Evolutionary conservation across 1,140 invertebrate species (phyloP), one percentile per base, ranked within the genome.

Genomic region (Patella vulgata): DNA sequence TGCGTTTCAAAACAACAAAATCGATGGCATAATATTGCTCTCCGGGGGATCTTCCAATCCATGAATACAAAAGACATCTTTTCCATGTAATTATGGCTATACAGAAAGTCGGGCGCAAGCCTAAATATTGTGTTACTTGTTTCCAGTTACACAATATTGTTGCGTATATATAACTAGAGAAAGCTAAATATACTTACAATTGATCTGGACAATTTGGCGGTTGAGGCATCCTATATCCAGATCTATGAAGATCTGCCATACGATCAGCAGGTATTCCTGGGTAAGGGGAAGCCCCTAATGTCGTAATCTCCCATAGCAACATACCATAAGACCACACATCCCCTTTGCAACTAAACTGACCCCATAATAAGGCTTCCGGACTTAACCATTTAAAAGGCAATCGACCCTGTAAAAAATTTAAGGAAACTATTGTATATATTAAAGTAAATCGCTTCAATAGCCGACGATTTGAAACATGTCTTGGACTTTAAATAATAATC

Each of bases 281-380:
- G 48, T 70, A 73, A 1, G 71, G 71, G 2, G 65, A 63, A 4
- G 62, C 65, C 21, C 83, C 73, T 0, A 74, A 52, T 0, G 74
- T 74, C 36, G 63, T 68, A 30, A 79, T 66, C 54, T 79, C 77
- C 74, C 74, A 80, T 19, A 78, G 44, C 4, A 76, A 33, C 39
- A 83, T 74, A 44, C 74, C 69, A 56, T 68, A 80, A 4, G 51
- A 84, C 80, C 80, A 81, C 17, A 77, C 69, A 58, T 80, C 76
- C 23, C 73, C 79, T 51, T 77, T 70, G 31, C 44, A 68, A 59
- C 71, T 75, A 51, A 70, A 75, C 57, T 70, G 66, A 3, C 67
- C 61, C 64, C 63, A 66, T 17, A 68, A 47, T 17, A 78, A 54
- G 23, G 71, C 61, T 59, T 80, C 78, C 21, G 74, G 74, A 23